Evolutionary conservation across 2,113 vertebrate species (phyloP), one percentile per base, ranked within the genome.

Genomic region (Heterotis niloticus): DNA sequence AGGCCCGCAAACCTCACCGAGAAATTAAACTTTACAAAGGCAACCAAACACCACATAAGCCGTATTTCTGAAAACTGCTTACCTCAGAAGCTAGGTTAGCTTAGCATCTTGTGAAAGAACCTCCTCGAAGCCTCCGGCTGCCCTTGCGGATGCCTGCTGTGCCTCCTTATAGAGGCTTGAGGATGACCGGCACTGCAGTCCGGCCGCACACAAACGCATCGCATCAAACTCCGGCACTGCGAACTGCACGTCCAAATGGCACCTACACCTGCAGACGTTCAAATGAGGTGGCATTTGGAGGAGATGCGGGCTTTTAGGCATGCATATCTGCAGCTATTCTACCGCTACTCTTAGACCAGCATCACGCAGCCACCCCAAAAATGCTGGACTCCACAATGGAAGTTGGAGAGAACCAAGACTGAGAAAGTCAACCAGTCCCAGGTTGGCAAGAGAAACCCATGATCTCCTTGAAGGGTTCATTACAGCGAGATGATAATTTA

Each of bases 401-500:
- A 20, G 62, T 34, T 34, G 23, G 64, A 24, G 34, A 64, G 18
- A 17, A 13, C 34, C 24, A 75, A 74, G 54, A 26, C 52, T 24
- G 23, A 24, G 54, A 74, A 74, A 74, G 56, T 20, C 56, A 78
- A 78, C 56, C 13, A 78, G 59, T 56, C 54, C 26, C 60, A 54
- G 77, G 67, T 80, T 84, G 81, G 79, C 85, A 78, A 78, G 26
- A 79, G 85, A 88, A 85, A 82, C 83, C 90, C 86, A 91, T 90
- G 91, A 90, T 90, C 89, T 86, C 74, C 81, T 85, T 82, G 82
- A 86, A 89, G 83, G 87, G 87, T 88, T 91, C 89, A 92, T 91
- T 89, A 90, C 88, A 88, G 87, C 82, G 82, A 84, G 85, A 78
- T 80, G 81, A 82, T 89, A 88, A 92, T 91, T 93, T 91, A 91